Evolutionary conservation across 2,888 invertebrate genomes (phyloP).

Genomic region (Cryptocephalus primarius): DNA sequence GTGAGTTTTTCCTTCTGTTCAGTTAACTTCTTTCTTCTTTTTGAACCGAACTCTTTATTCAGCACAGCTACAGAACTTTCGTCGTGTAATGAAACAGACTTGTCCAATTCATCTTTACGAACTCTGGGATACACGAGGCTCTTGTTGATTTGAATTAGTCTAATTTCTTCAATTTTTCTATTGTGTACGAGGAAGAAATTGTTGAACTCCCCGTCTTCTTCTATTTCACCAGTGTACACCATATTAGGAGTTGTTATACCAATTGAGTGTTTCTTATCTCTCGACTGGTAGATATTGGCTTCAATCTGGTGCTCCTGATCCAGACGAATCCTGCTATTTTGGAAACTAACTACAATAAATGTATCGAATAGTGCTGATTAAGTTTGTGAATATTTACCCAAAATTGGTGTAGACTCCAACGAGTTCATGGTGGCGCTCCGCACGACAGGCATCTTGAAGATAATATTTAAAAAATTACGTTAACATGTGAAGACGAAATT

Average conservation of each 20-base stretch:
- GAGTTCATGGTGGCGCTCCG: no score
- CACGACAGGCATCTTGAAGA: no score
- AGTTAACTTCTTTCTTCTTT: constrained; percentile 45
- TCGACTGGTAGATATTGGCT: constrained; percentile 17
- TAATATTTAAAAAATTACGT: no score
- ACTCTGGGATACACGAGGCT: constrained; percentile 16
- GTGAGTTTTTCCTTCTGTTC: constrained; percentile 51
- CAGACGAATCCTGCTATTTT: constrained; percentile 22
- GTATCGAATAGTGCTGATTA: no score
- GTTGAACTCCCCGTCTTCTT: constrained; percentile 20
- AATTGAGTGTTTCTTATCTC: constrained; percentile 13
- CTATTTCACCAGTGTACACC: constrained; percentile 21
- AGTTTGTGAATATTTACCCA: no score
- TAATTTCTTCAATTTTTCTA: constrained; percentile 20
- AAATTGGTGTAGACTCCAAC: no score
- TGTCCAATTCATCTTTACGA: constrained; percentile 3
- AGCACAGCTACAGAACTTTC: constrained; percentile 30
- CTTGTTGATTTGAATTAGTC: constrained; percentile 14
- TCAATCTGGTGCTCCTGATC: constrained; percentile 18
- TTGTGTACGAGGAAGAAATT: constrained; percentile 25
- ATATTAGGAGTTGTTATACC: constrained; percentile 21
- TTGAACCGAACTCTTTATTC: constrained; percentile 54
- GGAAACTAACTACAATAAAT: constrained; percentile 22
- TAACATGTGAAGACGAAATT: no score
- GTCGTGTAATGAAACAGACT: no score